A percentile compares a stretch with the other conserved stretches of the same genome.
Evolutionary conservation across 2,113 vertebrate genomes (phyloP).

Genomic region (Camelus dromedarius): DNA sequence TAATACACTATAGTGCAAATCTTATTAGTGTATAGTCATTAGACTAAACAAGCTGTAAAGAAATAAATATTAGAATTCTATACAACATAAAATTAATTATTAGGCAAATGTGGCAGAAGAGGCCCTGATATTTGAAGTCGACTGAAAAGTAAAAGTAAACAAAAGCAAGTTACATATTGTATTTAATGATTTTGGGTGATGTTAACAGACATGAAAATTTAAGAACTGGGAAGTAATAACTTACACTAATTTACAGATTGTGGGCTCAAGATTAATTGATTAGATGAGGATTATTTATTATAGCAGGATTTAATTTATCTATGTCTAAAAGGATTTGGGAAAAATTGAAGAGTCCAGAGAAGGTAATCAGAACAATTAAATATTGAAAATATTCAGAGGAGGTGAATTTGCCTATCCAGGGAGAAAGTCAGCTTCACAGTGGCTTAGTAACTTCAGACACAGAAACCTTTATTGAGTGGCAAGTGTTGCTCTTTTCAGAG

Average conservation of each 20-base stretch:
- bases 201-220: conserved; percentile 37
- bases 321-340: neutral
- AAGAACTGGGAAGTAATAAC: neutral
- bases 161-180: neutral
- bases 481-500: neutral
- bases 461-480: neutral
- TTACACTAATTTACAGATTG: neutral
- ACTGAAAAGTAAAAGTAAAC: neutral
- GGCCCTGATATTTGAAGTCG: neutral
- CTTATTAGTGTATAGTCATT: neutral
- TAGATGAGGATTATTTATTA: neutral
- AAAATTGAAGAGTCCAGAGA: neutral
- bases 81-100: conserved; percentile 31
- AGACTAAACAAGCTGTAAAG: neutral
- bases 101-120: neutral
- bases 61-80: conserved; percentile 48
- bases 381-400: neutral
- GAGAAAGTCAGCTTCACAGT: neutral
- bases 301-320: neutral
- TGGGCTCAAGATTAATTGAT: neutral
- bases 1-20: neutral
- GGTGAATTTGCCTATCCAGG: neutral
- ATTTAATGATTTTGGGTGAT: neutral
- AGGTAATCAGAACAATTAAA: conserved; percentile 1
- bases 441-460: neutral